Evolutionary conservation across 2,888 invertebrate species (phyloP), one percentile per base, ranked within the genome.

Genomic region (Notodonta ziczac): DNA sequence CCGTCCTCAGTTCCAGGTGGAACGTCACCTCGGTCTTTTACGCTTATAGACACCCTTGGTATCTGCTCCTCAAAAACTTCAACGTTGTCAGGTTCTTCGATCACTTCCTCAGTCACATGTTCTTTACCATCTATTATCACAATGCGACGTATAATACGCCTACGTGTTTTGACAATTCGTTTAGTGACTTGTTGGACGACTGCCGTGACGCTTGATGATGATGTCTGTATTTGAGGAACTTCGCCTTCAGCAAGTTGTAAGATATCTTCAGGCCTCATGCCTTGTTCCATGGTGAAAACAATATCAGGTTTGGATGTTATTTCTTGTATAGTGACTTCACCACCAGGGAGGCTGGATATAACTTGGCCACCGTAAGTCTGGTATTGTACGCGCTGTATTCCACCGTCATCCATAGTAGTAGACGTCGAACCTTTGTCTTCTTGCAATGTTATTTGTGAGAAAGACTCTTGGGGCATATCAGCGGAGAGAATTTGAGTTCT

Each of bases 111-210:
- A 8, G 96, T 96, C 0, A 97, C 95, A 65, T 96, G 96, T 88
- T 98, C 98, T 87, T 97, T 96, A 0, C 98, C 98, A 82, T 98
- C 96, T 62, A 97, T 95, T 6, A 97, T 96, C 0, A 96, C 96
- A 4, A 97, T 95, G 70, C 96, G 95, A 59, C 97, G 95, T 58
- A 98, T 96, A 16, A 97, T 96, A 67, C 96, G 95, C 56, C 96
- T 94, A 14, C 96, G 96, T 74, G 96, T 97, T 64, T 96, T 94
- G 5, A 97, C 95, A n/a, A 97, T 95, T 80, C 96, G 94, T 69
- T 97, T 94, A 0, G 97, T 97, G 0, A 97, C 96, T 90, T 97
- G 97, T 82, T 97, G 97, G 0, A 97, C 96, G 7, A 97, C 96
- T 32, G 97, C 96, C 51, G 96, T 95, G 0, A 97, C 96, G 73